Evolutionary conservation across 2,113 vertebrate genomes (phyloP).

Genomic region (Myiozetetes cayanensis): DNA sequence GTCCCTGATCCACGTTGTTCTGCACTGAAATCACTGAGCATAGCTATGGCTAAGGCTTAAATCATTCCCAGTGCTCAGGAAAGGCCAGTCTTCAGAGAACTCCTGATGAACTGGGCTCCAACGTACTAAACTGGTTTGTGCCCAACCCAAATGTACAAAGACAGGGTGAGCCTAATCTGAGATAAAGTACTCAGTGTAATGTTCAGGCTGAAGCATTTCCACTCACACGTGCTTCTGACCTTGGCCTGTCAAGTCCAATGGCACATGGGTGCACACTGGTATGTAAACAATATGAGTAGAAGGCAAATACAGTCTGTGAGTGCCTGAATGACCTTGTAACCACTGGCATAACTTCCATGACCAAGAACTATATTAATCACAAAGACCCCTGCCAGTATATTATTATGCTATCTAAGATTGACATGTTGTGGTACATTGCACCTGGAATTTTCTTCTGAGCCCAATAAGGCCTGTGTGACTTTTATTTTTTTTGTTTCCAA

Average conservation of each 20-base stretch:
- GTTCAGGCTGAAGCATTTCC: background rate
- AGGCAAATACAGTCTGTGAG: background rate
- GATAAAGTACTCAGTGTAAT: background rate
- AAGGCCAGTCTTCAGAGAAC: background rate
- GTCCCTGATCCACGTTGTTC: background rate
- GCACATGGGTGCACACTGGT: accelerated
- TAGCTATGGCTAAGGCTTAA: background rate
- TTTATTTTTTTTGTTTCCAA: background rate
- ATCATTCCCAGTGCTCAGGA: background rate
- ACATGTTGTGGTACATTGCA: background rate
- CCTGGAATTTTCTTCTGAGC: background rate
- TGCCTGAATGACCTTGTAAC: background rate
- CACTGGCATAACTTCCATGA: background rate
- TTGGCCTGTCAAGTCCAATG: background rate
- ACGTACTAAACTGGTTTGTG: background rate
- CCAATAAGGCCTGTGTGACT: background rate
- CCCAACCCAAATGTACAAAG: background rate
- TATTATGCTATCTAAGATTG: background rate
- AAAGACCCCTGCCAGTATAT: background rate
- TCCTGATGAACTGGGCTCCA: background rate
- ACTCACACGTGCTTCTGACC: accelerated
- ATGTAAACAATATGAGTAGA: background rate
- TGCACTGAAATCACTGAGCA: background rate
- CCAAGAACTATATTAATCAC: background rate
- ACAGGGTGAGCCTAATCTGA: accelerated